These are phyloP conservation scores for Lapara coniferarum DNA, from an alignment of 2,888 invertebrate species.

Conservation along the genomic window DNA sequence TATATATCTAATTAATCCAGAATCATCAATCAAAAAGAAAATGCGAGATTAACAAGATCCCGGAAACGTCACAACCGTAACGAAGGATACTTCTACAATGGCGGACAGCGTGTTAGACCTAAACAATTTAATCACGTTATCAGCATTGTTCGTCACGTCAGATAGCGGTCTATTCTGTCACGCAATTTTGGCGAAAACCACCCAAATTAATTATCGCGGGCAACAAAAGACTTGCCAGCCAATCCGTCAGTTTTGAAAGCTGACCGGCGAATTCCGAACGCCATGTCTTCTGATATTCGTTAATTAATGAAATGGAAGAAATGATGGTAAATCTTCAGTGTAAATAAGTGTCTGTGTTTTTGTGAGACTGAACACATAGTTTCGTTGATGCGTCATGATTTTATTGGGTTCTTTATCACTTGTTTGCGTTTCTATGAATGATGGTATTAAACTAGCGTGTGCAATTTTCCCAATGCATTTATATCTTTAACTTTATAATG, in stretches of 20 bases:
- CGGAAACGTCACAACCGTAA: background rate
- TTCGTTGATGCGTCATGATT: background rate
- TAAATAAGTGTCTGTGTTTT: no score
- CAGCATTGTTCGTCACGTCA: slow-evolving; percentile 43
- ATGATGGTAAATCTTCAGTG: background rate
- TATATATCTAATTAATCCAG: no score
- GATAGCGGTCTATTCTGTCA: slow-evolving; percentile 44
- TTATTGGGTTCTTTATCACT: background rate
- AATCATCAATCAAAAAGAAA: background rate
- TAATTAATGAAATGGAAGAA: slow-evolving; percentile 20
- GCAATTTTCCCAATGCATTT: no score
- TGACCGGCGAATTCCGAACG: slow-evolving; percentile 16
- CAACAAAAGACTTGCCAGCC: slow-evolving; percentile 62
- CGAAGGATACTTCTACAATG: slow-evolving; percentile 16
- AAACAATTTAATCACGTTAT: slow-evolving; percentile 45
- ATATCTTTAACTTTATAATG: no score
- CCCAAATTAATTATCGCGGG: slow-evolving; percentile 63
- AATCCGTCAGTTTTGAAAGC: slow-evolving; percentile 54
- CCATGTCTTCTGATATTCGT: slow-evolving; percentile 21
- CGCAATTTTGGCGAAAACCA: slow-evolving; percentile 41
- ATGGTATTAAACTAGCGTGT: no score
- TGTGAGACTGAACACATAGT: background rate
- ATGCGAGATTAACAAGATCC: background rate
- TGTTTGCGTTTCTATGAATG: no score
- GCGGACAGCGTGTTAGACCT: slow-evolving; percentile 32